A percentile compares a stretch with the other conserved stretches of the same genome.
Conservation (phyloP, 92 coral and sea anemone species). For the Phenganax stokvisi region DNA sequence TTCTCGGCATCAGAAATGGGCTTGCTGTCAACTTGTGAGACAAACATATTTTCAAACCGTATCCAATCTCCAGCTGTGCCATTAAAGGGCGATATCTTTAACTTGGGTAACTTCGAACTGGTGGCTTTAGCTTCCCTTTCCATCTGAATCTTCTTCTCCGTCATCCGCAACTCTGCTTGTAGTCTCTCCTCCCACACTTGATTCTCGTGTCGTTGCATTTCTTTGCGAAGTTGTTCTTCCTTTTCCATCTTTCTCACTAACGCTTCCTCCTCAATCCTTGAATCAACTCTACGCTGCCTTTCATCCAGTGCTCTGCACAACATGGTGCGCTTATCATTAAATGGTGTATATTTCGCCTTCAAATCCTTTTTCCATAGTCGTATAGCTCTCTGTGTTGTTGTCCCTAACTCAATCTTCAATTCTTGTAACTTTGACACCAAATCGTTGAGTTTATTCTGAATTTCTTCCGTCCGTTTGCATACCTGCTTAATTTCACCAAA, state of each 20-base stretch:
- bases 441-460: background rate
- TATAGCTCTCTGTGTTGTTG: background rate
- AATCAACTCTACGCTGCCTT: background rate
- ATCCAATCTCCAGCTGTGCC: conserved; percentile 17
- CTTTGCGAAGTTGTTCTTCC: background rate
- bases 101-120: background rate
- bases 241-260: conserved; percentile 1
- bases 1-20: conserved; percentile 13
- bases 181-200: conserved; percentile 14
- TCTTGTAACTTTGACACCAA: background rate
- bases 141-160: conserved; percentile 20
- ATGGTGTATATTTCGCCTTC: background rate
- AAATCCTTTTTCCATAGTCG: background rate
- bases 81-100: conserved; percentile 14
- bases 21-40: conserved; percentile 12
- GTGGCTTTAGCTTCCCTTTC: conserved; percentile 11
- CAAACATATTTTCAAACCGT: conserved; percentile 22
- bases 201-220: background rate
- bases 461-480: conserved; percentile 1
- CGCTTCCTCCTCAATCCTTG: background rate
- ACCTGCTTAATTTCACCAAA: background rate
- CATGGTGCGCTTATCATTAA: background rate
- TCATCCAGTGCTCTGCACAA: background rate
- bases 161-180: background rate
- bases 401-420: background rate